Evolutionary conservation across 2,888 invertebrate species (phyloP), one percentile per base, ranked within the genome.

Genomic region (Brassicogethes aeneus): DNA sequence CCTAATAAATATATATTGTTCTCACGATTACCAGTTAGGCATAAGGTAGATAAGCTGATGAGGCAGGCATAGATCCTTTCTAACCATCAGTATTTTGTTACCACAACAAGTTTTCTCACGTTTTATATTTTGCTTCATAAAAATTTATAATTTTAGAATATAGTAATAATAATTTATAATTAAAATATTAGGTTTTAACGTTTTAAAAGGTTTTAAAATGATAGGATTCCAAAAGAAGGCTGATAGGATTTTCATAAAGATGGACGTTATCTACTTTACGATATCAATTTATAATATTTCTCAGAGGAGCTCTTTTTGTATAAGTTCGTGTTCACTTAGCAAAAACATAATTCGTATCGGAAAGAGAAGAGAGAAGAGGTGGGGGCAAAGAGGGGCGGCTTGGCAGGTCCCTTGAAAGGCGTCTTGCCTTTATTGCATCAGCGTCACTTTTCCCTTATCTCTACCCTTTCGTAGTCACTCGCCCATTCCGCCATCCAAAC

Each of bases 401-500:
- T 45, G 43, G 36, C 39, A 47, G 43, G 47, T 44, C 45, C 45
- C 35, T 34, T 43, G 40, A 40, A 48, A 46, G 47, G 50, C 46
- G 52, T 49, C 50, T 51, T 47, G 46, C 45, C 53, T 50, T 57
- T 57, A 57, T 57, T 56, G 55, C 55, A 54, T 57, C 57, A 55
- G 55, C 56, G 54, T 57, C 57, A 55, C 56, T 53, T 51, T 51
- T 51, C 50, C 47, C 53, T 50, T 57, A 54, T 54, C 52, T 55
- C 52, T 53, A 59, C 57, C 58, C 57, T 56, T 60, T 58, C 53
- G 48, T 50, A 47, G 46, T 51, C 50, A 43, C 47, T 40, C 49
- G 46, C 47, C 45, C 44, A 44, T 45, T 47, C 48, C 45, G 43
- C 51, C 51, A 52, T 40, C 53, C 51, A 50, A 55, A 55, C 54